Conservation (phyloP, 2,113 vertebrate species). For the Orientallactaga bullata region DNA sequence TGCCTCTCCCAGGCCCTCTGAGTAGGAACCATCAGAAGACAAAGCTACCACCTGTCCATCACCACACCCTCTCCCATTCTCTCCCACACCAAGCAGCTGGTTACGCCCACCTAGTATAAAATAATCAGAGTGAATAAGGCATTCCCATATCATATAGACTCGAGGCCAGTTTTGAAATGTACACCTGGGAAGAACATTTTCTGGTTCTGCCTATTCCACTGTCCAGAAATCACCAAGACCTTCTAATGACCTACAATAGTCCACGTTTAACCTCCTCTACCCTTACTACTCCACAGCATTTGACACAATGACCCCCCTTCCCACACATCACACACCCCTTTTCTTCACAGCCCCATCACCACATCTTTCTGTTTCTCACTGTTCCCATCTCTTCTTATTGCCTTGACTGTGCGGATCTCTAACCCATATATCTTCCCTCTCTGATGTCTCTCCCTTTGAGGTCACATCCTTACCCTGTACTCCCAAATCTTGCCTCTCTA, state of each 20-base stretch:
- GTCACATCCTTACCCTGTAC: background rate
- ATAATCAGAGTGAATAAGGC: constrained; percentile 73
- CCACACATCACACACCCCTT: background rate
- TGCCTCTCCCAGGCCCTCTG: constrained; percentile 40
- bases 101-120: constrained; percentile 74
- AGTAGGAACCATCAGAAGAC: constrained; percentile 57
- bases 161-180: constrained; percentile 55
- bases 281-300: background rate
- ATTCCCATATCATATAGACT: constrained; percentile 63
- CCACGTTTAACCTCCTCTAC: background rate
- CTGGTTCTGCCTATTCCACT: background rate
- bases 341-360: background rate
- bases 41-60: constrained; percentile 74
- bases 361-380: background rate
- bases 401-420: background rate
- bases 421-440: background rate
- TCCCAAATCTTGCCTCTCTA: background rate
- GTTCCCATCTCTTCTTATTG: background rate
- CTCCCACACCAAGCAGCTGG: constrained; percentile 75
- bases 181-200: constrained; percentile 18
- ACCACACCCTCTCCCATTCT: constrained; percentile 69
- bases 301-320: background rate
- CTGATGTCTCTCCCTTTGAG: background rate
- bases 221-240: background rate
- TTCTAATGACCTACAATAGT: background rate